Percentiles rank a stretch among this genome's conserved stretches.
Evolutionary conservation across 2,113 vertebrate genomes (phyloP).

Genomic region (Eptesicus fuscus): DNA sequence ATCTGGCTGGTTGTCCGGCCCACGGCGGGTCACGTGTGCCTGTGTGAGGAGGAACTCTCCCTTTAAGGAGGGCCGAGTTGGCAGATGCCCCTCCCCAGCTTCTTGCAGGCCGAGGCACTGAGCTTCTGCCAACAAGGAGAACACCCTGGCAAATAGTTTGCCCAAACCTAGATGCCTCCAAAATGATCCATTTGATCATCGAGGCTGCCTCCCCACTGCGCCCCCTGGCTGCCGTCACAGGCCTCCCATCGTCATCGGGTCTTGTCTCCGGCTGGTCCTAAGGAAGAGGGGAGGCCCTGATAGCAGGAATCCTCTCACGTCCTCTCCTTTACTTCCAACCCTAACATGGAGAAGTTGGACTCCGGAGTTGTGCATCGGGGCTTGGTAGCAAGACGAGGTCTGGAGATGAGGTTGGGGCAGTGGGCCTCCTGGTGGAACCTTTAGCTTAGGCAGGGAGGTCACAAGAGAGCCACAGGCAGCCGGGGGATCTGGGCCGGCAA

Average conservation of each 20-base stretch:
- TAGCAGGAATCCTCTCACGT: background rate
- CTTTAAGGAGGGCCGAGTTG: background rate
- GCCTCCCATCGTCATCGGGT: background rate
- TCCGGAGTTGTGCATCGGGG: background rate
- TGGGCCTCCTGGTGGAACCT: background rate
- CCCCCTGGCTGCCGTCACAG: background rate
- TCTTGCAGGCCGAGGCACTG: background rate
- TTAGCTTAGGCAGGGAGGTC: background rate
- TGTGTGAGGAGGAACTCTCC: background rate
- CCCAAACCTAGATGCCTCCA: background rate
- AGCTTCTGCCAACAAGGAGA: constrained; percentile 18
- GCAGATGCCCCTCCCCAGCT: background rate
- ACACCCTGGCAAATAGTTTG: background rate
- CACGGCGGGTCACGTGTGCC: rapidly evolving
- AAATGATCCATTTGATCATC: background rate
- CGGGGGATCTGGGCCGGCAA: background rate
- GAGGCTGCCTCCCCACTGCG: no score
- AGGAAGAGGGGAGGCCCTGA: background rate
- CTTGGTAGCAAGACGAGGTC: background rate
- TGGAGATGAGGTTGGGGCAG: background rate
- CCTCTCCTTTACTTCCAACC: background rate
- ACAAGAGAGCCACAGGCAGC: background rate
- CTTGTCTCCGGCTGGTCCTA: background rate
- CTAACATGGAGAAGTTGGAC: rapidly evolving
- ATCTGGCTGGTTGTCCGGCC: background rate